Evolutionary conservation across 2,113 vertebrate genomes (phyloP).

Genomic region (Heloderma charlesbogerti): DNA sequence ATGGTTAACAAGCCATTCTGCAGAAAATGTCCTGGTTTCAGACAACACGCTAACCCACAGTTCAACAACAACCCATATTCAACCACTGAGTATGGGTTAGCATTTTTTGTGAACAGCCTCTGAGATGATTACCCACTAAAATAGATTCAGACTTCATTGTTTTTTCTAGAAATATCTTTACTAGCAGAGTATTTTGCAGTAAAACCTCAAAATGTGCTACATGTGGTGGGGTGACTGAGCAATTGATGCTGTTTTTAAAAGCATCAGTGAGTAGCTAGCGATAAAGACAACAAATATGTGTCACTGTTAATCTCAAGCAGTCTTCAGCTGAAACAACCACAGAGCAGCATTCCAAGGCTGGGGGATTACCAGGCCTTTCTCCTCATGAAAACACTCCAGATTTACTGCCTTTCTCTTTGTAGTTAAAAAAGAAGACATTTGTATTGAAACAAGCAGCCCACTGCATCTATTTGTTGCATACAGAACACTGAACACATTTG

Average conservation of each 20-base stretch:
- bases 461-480: not conserved
- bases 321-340: constrained; percentile 39
- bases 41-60: too few species aligned
- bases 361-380: constrained; percentile 14
- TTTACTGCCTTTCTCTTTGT: constrained; percentile 50
- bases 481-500: constrained; percentile 6
- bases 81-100: too few species aligned
- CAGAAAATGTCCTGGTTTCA: too few species aligned
- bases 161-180: not conserved
- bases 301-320: constrained; percentile 52
- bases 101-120: too few species aligned
- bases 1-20: too few species aligned
- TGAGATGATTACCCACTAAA: not conserved
- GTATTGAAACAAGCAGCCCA: constrained; percentile 20
- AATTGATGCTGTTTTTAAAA: constrained; percentile 15
- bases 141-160: not conserved
- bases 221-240: constrained; percentile 16
- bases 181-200: constrained; percentile 20
- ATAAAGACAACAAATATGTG: constrained; percentile 14
- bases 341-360: constrained; percentile 28
- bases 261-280: constrained; percentile 20
- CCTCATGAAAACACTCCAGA: constrained; percentile 50
- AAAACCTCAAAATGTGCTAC: constrained; percentile 30
- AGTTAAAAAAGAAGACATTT: constrained; percentile 41
- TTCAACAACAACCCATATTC: too few species aligned